These are phyloP conservation scores for Uria lomvia DNA, from an alignment of 2,113 vertebrate species.

Conservation along the genomic window DNA sequence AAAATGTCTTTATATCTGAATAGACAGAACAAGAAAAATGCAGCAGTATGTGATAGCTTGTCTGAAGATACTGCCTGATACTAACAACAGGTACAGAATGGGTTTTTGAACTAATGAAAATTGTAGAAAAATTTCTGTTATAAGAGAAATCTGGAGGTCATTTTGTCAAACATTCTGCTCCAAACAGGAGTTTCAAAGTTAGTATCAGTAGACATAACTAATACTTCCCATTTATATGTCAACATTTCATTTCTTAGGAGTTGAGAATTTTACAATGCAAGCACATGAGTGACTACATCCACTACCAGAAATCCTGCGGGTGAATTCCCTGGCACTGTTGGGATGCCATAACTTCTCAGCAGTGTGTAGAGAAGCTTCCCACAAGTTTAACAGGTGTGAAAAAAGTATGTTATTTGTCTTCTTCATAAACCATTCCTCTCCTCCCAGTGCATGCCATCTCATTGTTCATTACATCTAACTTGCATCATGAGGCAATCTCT, in stretches of 20 bases:
- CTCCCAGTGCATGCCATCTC: background rate
- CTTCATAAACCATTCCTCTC: background rate
- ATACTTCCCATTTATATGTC: background rate
- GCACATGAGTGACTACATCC: background rate
- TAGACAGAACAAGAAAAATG: background rate
- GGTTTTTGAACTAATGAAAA: background rate
- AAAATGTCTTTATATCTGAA: background rate
- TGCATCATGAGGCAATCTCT: background rate
- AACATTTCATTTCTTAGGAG: background rate
- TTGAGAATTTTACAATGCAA: background rate
- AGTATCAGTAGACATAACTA: background rate
- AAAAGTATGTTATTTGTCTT: background rate
- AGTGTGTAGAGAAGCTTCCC: background rate
- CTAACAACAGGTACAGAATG: background rate
- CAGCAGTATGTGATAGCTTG: background rate
- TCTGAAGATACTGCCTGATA: background rate
- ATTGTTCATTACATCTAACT: background rate
- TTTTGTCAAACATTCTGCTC: background rate
- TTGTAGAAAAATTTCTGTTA: background rate
- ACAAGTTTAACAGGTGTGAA: background rate
- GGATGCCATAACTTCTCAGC: background rate
- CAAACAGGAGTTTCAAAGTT: background rate
- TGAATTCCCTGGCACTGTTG: background rate
- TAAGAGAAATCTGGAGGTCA: background rate
- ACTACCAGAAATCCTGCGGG: background rate